These are phyloP conservation scores for Campylomormyrus numenius DNA, from an alignment of 2,113 vertebrate species.

Conservation along the genomic window DNA sequence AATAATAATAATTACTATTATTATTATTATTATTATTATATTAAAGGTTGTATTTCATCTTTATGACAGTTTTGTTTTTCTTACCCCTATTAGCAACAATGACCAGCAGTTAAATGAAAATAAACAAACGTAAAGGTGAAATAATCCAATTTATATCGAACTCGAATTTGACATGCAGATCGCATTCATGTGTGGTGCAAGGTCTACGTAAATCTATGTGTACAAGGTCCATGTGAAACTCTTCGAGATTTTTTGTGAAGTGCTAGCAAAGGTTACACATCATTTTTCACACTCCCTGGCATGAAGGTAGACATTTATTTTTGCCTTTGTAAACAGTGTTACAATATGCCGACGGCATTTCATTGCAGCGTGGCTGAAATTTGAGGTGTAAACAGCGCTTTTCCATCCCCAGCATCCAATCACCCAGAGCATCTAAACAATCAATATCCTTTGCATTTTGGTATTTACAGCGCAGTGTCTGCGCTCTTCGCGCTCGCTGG, in stretches of 20 bases:
- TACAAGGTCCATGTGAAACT: not conserved
- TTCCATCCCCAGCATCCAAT: conserved; percentile 55
- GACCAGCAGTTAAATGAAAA: not conserved
- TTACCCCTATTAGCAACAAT: not conserved
- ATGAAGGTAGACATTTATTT: conserved; percentile 19
- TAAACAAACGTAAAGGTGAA: not conserved
- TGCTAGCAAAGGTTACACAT: not conserved
- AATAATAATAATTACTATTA: not conserved
- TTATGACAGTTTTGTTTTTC: not conserved
- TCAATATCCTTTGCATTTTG: conserved; percentile 73
- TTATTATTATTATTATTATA: not conserved
- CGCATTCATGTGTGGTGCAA: not conserved
- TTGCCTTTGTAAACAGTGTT: conserved; percentile 29
- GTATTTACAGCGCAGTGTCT: conserved; percentile 58
- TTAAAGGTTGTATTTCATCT: not conserved
- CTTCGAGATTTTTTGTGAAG: not conserved
- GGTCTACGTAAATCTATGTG: not conserved
- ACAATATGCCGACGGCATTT: conserved; percentile 50
- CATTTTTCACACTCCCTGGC: not conserved
- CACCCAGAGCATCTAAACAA: conserved; percentile 70
- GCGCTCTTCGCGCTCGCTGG: conserved; percentile 60
- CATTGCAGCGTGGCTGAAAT: conserved; percentile 62
- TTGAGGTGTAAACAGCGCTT: conserved; percentile 67
- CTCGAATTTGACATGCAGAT: not conserved
- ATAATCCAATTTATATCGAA: not conserved